These are phyloP conservation scores for Drosophila rhopaloa DNA, from an alignment of 1,140 invertebrate genomes.

Conservation along the genomic window DNA sequence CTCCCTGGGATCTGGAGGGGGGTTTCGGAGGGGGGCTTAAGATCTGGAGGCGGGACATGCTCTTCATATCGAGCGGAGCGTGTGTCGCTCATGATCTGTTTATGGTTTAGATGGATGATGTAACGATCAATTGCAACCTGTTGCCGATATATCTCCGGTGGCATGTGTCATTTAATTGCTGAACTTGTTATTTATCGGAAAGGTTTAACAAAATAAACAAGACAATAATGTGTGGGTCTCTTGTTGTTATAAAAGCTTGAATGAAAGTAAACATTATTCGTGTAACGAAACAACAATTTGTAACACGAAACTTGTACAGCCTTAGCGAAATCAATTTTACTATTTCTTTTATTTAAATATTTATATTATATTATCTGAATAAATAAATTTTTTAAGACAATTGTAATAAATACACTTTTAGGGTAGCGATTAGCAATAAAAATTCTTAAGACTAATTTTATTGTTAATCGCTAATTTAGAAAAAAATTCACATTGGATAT, in stretches of 20 bases:
- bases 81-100: slow-evolving; percentile 39
- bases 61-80: slow-evolving; percentile 17
- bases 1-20: not conserved
- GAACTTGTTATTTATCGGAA: slow-evolving; percentile 17
- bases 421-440: too few species aligned
- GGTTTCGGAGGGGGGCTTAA: not conserved
- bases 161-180: slow-evolving; percentile 14
- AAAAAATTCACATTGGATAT: too few species aligned
- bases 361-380: too few species aligned
- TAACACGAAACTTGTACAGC: not conserved
- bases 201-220: slow-evolving; percentile 7
- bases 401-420: too few species aligned
- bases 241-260: not conserved
- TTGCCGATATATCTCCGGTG: slow-evolving; percentile 12
- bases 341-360: not conserved
- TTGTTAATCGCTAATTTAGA: too few species aligned
- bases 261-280: slow-evolving; percentile 3
- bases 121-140: slow-evolving; percentile 32
- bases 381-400: too few species aligned
- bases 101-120: slow-evolving; percentile 43
- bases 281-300: not conserved
- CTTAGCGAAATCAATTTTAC: not conserved
- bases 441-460: too few species aligned
- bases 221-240: slow-evolving; percentile 3
- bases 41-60: slow-evolving; percentile 25